Conservation (phyloP, 30 jellyfish, hydroid and myxozoan species). For the Turritopsis rubra region DNA sequence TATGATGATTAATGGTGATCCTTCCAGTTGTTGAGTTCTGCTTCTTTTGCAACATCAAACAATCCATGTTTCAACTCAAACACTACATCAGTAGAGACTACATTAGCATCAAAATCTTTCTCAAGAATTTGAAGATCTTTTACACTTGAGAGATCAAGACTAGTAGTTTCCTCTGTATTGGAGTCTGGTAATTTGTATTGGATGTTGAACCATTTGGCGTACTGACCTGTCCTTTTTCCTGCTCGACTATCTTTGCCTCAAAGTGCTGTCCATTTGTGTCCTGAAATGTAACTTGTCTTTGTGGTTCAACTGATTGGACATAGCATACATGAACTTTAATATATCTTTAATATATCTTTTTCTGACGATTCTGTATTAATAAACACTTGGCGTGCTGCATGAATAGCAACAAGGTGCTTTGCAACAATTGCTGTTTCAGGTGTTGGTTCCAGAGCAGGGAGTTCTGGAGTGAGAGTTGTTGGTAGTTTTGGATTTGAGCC, state of each 20-base stretch:
- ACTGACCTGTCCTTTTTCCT: conserved; percentile 27
- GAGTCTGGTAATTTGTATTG: neutral
- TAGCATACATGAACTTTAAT: too few species aligned
- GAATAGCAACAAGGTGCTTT: neutral
- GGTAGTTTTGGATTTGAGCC: neutral
- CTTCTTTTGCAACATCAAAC: conserved; percentile 20
- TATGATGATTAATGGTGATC: neutral
- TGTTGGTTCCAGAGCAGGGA: neutral
- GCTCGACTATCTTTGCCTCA: conserved; percentile 6
- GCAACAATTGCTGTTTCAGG: neutral
- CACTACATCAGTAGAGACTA: conserved; percentile 4
- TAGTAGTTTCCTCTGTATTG: neutral
- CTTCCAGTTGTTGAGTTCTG: conserved; percentile 30
- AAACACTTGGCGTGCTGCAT: neutral
- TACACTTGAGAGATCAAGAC: neutral
- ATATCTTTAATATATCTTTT: too few species aligned
- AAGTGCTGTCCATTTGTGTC: neutral
- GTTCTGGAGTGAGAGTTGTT: neutral
- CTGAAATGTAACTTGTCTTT: neutral
- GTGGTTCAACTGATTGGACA: too few species aligned
- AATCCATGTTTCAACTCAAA: neutral
- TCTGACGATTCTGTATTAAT: neutral
- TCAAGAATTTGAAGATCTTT: neutral
- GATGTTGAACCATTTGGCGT: conserved; percentile 20
- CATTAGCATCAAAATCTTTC: neutral